phyloP scores from a whole-genome alignment of 2,888 invertebrate species.

The Tetramorium bicarinatum region DNA sequence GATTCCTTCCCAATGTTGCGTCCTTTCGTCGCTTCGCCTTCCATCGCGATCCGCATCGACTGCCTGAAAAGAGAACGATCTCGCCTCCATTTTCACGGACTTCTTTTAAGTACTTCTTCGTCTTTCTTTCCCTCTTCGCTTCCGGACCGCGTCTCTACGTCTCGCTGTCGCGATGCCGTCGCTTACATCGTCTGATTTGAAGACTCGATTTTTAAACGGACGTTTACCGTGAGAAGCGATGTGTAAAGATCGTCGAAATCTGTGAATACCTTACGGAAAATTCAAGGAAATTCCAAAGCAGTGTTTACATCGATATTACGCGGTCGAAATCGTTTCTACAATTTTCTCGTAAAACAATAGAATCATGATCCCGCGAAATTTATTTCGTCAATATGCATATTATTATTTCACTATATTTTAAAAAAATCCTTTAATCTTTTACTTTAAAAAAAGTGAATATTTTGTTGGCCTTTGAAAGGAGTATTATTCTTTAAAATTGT shows the following conservation, averaged over 20 bases:
- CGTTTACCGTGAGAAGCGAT: conserved; percentile 22
- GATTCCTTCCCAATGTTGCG: conserved; percentile 37
- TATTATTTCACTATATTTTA: conserved; percentile 2
- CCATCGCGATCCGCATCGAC: conserved; percentile 43
- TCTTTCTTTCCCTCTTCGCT: conserved; percentile 1
- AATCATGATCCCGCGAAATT: not conserved
- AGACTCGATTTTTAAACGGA: conserved; percentile 49
- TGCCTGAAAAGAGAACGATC: conserved; percentile 55
- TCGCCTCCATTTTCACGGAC: conserved; percentile 28
- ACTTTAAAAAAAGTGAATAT: conserved; percentile 2
- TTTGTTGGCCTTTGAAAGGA: not conserved
- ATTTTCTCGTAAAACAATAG: conserved; percentile 16
- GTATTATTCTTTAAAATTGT: not conserved
- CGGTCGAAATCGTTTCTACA: not conserved
- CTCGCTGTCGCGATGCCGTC: conserved; percentile 27
- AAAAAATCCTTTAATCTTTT: not conserved
- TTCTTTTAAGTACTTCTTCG: conserved; percentile 31
- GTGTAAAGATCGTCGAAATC: conserved; percentile 20
- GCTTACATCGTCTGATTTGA: conserved; percentile 33
- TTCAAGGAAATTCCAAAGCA: conserved; percentile 20
- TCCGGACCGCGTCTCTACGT: conserved; percentile 15
- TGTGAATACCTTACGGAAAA: not conserved
- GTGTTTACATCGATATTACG: not conserved
- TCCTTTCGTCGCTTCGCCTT: conserved; percentile 25
- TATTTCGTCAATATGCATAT: conserved; percentile 7